These are phyloP conservation scores for Promerops cafer DNA, from an alignment of 2,113 vertebrate genomes.

Conservation along the genomic window DNA sequence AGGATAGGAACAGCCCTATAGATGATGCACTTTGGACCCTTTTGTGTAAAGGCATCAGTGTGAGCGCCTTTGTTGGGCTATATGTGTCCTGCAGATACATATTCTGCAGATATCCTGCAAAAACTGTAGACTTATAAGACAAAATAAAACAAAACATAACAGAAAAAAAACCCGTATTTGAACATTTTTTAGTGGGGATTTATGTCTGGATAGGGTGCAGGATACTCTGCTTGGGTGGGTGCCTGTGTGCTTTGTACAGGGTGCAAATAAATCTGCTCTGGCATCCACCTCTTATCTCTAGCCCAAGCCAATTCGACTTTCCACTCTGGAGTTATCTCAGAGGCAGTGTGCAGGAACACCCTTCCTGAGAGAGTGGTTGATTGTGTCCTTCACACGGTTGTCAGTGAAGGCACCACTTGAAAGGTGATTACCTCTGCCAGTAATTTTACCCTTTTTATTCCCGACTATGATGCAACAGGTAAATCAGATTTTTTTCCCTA, in stretches of 20 bases:
- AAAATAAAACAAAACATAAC: neutral
- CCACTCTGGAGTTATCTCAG: neutral
- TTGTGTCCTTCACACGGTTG: neutral
- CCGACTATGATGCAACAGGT: fast-evolving
- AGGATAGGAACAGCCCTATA: neutral
- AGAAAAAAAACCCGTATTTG: neutral
- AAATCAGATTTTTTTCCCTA: neutral
- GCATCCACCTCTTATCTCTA: neutral
- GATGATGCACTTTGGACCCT: neutral
- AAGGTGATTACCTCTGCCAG: neutral
- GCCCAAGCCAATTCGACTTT: neutral
- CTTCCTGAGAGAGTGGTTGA: neutral
- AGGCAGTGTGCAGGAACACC: neutral
- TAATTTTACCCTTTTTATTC: neutral
- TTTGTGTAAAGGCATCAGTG: neutral
- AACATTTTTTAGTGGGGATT: neutral
- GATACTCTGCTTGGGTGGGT: neutral
- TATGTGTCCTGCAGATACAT: neutral
- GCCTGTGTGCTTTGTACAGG: neutral
- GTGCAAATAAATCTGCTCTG: neutral
- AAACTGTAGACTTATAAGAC: neutral
- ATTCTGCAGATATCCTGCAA: neutral
- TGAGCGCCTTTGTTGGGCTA: neutral
- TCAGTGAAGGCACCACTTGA: neutral
- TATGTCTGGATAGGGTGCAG: neutral